These are phyloP conservation scores for Andrena haemorrhoa DNA, from an alignment of 2,888 invertebrate genomes.

Conservation along the genomic window DNA sequence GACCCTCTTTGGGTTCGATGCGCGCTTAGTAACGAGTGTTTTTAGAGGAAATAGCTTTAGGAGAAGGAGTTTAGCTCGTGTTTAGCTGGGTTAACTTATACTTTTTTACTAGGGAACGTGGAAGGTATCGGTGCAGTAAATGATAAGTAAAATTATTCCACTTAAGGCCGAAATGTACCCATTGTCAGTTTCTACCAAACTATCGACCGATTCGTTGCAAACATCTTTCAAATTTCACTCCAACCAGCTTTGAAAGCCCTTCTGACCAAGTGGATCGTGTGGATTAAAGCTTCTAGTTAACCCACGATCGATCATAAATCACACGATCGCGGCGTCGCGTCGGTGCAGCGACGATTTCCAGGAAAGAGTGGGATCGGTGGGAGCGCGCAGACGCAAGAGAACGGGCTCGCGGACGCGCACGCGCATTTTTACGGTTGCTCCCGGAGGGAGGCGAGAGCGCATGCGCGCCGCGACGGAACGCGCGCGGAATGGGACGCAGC, in stretches of 20 bases:
- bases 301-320: neutral
- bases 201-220: no score
- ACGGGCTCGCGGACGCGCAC: conserved; percentile 36
- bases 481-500: conserved; percentile 51
- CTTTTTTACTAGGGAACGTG: no score
- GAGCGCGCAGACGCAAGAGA: conserved; percentile 43
- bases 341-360: conserved; percentile 29
- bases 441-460: conserved; percentile 21
- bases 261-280: neutral
- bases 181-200: no score
- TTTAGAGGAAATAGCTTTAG: neutral
- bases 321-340: neutral
- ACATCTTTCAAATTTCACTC: no score
- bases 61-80: neutral
- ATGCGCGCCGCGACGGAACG: conserved; percentile 44
- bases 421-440: conserved; percentile 47
- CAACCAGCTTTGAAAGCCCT: no score
- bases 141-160: no score
- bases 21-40: neutral
- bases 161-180: no score
- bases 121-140: no score
- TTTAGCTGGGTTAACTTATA: neutral
- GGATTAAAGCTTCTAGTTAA: neutral
- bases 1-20: neutral
- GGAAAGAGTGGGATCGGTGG: conserved; percentile 31